Conservation (phyloP, 2,888 invertebrate genomes). For the Apodemia mormo region DNA sequence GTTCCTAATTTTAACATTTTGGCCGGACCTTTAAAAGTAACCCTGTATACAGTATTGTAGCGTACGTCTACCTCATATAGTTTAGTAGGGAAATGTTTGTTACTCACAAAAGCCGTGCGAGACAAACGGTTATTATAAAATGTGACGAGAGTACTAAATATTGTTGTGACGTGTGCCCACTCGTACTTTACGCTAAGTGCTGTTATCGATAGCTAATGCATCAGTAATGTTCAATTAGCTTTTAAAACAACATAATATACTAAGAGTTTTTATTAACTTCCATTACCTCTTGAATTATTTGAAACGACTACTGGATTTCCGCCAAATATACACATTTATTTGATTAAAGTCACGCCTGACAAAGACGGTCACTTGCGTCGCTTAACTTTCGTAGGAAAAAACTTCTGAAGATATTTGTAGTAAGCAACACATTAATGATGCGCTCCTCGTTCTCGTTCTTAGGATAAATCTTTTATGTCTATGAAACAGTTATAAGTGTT, state of each 20-base stretch:
- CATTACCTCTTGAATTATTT: slow-evolving; percentile 3
- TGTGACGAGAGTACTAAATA: slow-evolving; percentile 55
- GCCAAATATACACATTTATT: background rate
- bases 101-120: slow-evolving; percentile 25
- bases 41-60: no score
- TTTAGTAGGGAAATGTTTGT: background rate
- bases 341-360: background rate
- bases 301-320: background rate
- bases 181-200: slow-evolving; percentile 7
- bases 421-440: no score
- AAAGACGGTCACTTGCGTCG: no score
- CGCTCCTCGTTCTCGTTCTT: no score
- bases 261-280: background rate
- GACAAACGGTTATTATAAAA: slow-evolving; percentile 53
- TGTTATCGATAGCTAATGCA: slow-evolving; percentile 12
- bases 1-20: no score
- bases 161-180: slow-evolving; percentile 38
- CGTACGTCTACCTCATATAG: no score
- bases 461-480: no score
- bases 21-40: no score
- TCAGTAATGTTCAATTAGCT: slow-evolving; percentile 16
- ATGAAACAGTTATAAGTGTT: no score
- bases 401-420: no score
- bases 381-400: no score
- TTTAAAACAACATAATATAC: slow-evolving; percentile 3